Evolutionary conservation across 2,797 vertebrate species (phyloP), one percentile per base, ranked within the genome.

Genomic region (Danio kyathit): DNA sequence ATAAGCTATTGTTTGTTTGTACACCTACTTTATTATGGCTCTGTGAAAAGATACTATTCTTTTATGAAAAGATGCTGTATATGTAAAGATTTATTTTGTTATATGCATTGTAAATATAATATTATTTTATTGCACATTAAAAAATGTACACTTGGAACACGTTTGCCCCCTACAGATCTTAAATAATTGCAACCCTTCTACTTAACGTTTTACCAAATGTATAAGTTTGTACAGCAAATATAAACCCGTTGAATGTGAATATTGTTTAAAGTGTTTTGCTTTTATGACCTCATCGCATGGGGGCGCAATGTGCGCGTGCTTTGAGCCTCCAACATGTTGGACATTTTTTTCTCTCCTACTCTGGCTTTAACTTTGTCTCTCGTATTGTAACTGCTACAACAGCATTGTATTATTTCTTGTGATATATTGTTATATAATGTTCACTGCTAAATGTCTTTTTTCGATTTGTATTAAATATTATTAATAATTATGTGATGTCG

Each of bases 221-320:
- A 21, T 9, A 13, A 10, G 49, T 66, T 46, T 73, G 13, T 46
- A 29, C 70, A 29, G 19, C 10, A 6, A 2, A 5, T 19, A n/a
- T 17, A 59, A 46, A 19, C 43, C 52, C 11, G 38, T 48, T 17
- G 8, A 69, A 49, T 69, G 76, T 78, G 54, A 78, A 49, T 57
- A 19, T 48, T 44, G 14, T 0, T 66, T 78, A 46, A 52, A n/a
- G 51, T 72, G 11, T 17, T 71, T 44, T 6, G 61, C 67, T 17
- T 40, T 5, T 14, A n/a, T 66, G 16, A 19, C 21, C 49, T 75
- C 65, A 76, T 60, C 86, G 56, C 79, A 49, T 19, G 83, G 46
- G 69, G 83, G 83, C 75, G 83, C 60, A 76, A 43, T 73, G 16
- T 29, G 11, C 57, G 72, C 40, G 49, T 65, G 16, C 12, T 48